phyloP scores from a whole-genome alignment of 2,113 vertebrate species.

The Sitta europaea region DNA sequence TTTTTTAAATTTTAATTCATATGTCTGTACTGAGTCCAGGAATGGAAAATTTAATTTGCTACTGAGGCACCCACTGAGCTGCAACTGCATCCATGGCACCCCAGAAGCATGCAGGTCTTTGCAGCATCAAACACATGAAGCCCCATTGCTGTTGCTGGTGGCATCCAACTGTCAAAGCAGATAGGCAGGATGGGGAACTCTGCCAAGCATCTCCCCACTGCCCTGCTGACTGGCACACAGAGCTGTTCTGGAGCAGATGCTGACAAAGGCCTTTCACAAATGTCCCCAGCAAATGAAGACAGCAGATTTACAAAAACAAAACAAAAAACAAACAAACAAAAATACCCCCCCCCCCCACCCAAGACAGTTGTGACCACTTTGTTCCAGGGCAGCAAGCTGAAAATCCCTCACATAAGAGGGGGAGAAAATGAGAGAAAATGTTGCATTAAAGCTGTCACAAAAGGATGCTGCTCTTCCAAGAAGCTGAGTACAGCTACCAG shows the following conservation, averaged over 20 bases:
- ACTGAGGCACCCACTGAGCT: neutral
- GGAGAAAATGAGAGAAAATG: neutral
- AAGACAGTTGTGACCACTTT: neutral
- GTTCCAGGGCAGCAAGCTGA: neutral
- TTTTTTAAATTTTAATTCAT: neutral
- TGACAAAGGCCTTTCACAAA: neutral
- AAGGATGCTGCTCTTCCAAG: neutral
- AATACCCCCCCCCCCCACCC: too few species aligned
- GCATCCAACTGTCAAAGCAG: neutral
- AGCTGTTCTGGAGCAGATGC: neutral
- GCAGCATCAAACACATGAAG: neutral
- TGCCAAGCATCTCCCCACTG: neutral
- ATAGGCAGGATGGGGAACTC: fast-evolving
- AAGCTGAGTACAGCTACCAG: neutral
- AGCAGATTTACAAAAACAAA: neutral
- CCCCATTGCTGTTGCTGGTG: neutral
- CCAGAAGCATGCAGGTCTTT: neutral
- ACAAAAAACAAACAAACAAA: neutral
- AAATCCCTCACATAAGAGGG: neutral
- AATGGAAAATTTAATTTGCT: neutral
- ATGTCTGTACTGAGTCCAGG: neutral
- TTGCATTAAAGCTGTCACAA: neutral
- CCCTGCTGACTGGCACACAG: fast-evolving
- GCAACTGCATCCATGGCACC: neutral
- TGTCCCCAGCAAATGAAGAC: neutral